Evolutionary conservation across 2,797 vertebrate genomes (phyloP).

Genomic region (Chaetodon trifasciatus): DNA sequence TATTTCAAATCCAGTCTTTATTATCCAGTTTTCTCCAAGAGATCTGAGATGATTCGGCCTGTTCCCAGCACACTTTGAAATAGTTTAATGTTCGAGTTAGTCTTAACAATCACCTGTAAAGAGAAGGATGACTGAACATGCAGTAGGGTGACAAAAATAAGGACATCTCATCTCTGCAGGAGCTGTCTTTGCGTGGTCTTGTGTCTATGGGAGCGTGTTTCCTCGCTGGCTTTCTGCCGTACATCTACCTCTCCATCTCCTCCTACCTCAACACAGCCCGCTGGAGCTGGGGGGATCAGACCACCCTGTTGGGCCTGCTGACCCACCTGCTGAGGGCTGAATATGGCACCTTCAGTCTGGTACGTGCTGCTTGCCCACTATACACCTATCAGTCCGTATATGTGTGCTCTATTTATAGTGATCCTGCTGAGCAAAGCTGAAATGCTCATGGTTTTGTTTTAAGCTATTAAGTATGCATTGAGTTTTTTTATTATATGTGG

Average conservation of each 20-base stretch:
- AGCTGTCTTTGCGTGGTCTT: slow-evolving; percentile 84
- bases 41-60: background rate
- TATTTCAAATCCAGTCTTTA: background rate
- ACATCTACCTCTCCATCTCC: slow-evolving; percentile 93
- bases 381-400: background rate
- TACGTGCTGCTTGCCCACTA: slow-evolving; percentile 28
- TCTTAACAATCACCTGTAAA: background rate
- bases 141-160: background rate
- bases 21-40: background rate
- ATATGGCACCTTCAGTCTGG: slow-evolving; percentile 95
- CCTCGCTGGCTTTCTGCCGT: slow-evolving; percentile 91
- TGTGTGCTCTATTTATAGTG: background rate
- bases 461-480: too few relatives aligned
- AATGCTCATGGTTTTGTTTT: too few relatives aligned
- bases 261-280: slow-evolving; percentile 91
- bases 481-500: too few relatives aligned
- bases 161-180: slow-evolving; percentile 81
- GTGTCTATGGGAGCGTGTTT: slow-evolving; percentile 88
- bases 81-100: background rate
- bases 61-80: background rate
- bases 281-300: slow-evolving; percentile 99
- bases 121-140: background rate
- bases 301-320: slow-evolving; percentile 90
- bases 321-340: slow-evolving; percentile 96
- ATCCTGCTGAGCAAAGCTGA: too few relatives aligned